Conservation (phyloP, 2,888 invertebrate species). For the Argynnis bischoffii region DNA sequence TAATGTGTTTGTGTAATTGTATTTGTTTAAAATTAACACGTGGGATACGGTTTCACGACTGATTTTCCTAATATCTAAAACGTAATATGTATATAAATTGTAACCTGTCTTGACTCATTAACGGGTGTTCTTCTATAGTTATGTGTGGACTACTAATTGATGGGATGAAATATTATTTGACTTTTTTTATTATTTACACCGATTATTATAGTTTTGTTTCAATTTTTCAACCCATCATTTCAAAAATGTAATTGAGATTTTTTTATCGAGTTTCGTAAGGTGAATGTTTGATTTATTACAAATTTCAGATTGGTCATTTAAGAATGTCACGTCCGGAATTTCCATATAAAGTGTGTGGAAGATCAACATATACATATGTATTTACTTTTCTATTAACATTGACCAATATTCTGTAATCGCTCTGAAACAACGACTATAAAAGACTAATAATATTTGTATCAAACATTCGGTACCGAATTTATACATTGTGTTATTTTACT, state of each 20-base stretch:
- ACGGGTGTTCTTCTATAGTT: background rate
- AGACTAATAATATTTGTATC: conserved; percentile 56
- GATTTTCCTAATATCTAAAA: background rate
- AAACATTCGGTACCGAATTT: conserved; percentile 29
- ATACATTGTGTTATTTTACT: conserved; percentile 48
- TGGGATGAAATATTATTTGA: conserved; percentile 18
- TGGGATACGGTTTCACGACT: conserved; percentile 1
- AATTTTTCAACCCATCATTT: conserved; percentile 12
- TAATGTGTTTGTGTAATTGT: conserved; percentile 2
- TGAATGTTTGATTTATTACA: conserved; percentile 38
- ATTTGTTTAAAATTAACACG: conserved; percentile 19
- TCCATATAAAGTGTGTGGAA: conserved; percentile 60
- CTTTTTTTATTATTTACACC: background rate
- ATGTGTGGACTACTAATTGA: conserved; percentile 11
- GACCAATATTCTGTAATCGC: conserved; percentile 51
- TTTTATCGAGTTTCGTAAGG: background rate
- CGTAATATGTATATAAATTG: conserved; percentile 23
- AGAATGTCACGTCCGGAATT: conserved; percentile 77
- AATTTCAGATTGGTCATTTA: conserved; percentile 81
- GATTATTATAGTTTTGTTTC: background rate
- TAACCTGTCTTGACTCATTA: conserved; percentile 11
- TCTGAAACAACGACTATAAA: conserved; percentile 73
- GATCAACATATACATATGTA: conserved; percentile 43
- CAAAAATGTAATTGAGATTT: background rate
- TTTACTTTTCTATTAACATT: conserved; percentile 42